phyloP scores from a whole-genome alignment of 2,797 vertebrate species.

The Mormyrops attenuatus region DNA sequence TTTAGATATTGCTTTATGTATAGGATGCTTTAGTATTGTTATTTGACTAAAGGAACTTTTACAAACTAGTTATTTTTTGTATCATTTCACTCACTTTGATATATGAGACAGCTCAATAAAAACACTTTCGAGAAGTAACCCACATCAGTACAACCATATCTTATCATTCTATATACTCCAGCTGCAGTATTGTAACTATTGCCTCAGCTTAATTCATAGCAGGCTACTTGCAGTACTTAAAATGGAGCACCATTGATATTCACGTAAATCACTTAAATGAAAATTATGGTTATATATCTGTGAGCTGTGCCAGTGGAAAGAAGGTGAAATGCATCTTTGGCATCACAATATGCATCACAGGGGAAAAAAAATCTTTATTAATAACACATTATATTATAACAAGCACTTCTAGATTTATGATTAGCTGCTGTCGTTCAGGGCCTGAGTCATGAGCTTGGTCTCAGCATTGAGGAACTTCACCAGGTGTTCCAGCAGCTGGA shows the following conservation, averaged over 20 bases:
- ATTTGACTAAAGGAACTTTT: background rate
- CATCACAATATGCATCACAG: background rate
- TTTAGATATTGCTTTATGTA: background rate
- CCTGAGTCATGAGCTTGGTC: slow-evolving; percentile 42
- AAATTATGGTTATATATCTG: background rate
- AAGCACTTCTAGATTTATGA: background rate
- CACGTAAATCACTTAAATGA: background rate
- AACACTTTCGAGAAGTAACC: background rate
- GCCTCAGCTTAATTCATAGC: background rate
- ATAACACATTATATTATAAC: background rate
- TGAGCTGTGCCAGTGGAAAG: background rate
- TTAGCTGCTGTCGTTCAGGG: slow-evolving; percentile 39
- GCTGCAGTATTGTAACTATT: background rate
- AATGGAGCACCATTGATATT: background rate
- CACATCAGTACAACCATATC: background rate
- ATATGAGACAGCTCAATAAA: background rate
- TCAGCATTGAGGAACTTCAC: slow-evolving; percentile 46
- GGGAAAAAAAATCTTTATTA: background rate
- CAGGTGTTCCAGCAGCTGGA: slow-evolving; percentile 60
- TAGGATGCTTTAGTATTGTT: background rate
- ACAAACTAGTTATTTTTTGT: background rate
- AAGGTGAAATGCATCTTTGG: background rate
- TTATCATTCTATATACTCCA: background rate
- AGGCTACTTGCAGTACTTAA: background rate
- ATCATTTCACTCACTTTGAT: background rate